Base-by-base conservation (phyloP, 2,797 vertebrate genomes). In the Salmo trutta region DNA sequence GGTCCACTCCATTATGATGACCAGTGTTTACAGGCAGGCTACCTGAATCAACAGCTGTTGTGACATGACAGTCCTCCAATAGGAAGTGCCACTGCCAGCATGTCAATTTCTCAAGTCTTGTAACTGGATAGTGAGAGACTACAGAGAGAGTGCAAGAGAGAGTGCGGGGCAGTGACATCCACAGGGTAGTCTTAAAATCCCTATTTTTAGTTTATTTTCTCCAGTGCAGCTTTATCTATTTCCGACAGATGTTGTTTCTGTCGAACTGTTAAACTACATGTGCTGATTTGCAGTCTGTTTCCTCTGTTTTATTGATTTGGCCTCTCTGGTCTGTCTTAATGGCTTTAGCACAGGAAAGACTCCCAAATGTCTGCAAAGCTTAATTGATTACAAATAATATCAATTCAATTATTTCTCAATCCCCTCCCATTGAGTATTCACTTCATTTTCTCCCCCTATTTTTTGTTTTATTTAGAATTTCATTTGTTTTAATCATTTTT, bases 21-120 rank as follows among this genome's bases (percentile, higher is more conserved):
- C 24, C 73, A 24, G 59, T 78, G 24, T 75, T 83, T 66, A 33
- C 41, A 68, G 51, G 71, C 41, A 76, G 54, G 52, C 53, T 33
- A 31, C 65, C 59, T 76, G 56, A 19, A 64, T 65, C 53, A 64
- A 19, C 54, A 56, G 62, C 29, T 74, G 75, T 41, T 31, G 59
- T 19, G 16, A 12, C 68, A 36, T 19, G 47, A 33, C 19, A 53
- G 47, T 54, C 64, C 31, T 31, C 27, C 47, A 33, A 19, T 75
- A 41, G 17, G 6, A 66, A 47, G 7, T 51, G 27, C 59, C 62
- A 15, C 36, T 41, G 36, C 36, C 36, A 41, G 36, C 0, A 6
- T 27, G 54, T 2, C n/a, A 4, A 12, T 6, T 16, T 27, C 62
- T n/a, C 54, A 59, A 59, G 54, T 56, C 17, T 56, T 19, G 33